A percentile compares a stretch with the other conserved stretches of the same genome.
phyloP scores from a whole-genome alignment of 2,797 vertebrate species.

The Zalophus californianus region DNA sequence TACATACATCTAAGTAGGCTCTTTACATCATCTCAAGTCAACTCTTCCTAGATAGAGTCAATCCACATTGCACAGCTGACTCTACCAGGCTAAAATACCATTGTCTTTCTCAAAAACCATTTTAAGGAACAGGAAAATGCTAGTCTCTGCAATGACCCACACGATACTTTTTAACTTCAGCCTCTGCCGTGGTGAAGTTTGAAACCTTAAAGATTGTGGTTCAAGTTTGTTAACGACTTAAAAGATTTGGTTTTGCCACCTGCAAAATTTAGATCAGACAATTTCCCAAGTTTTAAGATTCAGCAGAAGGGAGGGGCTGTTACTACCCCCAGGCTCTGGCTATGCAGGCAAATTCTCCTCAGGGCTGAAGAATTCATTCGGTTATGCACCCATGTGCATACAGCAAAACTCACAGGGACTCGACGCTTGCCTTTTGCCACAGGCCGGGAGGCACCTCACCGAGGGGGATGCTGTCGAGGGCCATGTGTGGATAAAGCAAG shows the following conservation, averaged over 20 bases:
- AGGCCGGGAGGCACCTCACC: background rate
- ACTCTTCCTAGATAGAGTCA: background rate
- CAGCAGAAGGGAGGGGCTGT: background rate
- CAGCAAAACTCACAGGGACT: background rate
- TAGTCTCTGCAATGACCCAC: background rate
- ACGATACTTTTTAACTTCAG: background rate
- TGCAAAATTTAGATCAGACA: background rate
- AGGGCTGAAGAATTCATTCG: background rate
- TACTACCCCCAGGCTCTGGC: background rate
- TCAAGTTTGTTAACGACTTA: background rate
- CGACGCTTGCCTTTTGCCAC: background rate
- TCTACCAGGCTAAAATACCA: background rate
- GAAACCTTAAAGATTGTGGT: background rate
- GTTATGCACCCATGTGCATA: background rate
- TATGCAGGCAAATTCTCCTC: background rate
- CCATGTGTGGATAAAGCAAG: background rate
- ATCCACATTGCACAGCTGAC: background rate
- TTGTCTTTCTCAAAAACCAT: background rate
- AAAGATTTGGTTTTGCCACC: background rate
- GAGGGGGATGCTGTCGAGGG: background rate
- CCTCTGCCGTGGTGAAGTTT: background rate
- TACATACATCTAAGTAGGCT: constrained; percentile 5
- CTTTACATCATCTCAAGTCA: background rate
- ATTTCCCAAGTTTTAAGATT: background rate
- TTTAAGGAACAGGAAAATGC: background rate